Evolutionary conservation across 2,113 vertebrate species (phyloP).

Genomic region (Oncorhynchus clarkii): DNA sequence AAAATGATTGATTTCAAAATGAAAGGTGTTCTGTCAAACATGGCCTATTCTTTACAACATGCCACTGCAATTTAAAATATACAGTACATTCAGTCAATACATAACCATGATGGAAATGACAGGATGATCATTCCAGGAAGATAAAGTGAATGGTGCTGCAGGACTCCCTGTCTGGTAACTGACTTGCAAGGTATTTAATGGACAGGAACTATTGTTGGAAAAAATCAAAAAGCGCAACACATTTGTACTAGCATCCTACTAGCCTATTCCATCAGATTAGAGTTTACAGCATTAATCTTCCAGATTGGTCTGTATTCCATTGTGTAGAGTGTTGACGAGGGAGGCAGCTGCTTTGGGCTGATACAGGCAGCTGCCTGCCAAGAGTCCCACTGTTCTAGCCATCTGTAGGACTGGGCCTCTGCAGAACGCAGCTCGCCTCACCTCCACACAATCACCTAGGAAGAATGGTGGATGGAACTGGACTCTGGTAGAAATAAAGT

Average conservation of each 20-base stretch:
- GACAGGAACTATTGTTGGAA: conserved; percentile 2
- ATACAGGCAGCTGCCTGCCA: conserved; percentile 53
- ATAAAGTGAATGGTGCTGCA: neutral
- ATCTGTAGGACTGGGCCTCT: conserved; percentile 53
- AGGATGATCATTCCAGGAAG: conserved; percentile 5
- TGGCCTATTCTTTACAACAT: too few relatives aligned
- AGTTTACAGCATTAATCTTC: conserved; percentile 5
- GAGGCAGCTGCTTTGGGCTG: conserved; percentile 39
- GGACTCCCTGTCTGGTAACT: conserved; percentile 16
- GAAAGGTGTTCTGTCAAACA: too few relatives aligned
- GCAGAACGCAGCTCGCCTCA: conserved; percentile 32
- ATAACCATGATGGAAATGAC: conserved; percentile 1
- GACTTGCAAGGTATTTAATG: conserved; percentile 17
- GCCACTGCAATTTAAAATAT: neutral
- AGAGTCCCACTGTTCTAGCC: conserved; percentile 51
- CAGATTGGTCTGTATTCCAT: conserved; percentile 10
- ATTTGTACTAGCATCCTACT: neutral
- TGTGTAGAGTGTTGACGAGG: conserved; percentile 14
- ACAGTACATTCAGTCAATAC: neutral
- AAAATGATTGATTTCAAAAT: too few relatives aligned
- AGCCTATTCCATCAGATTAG: conserved; percentile 1
- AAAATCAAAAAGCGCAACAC: conserved; percentile 4
- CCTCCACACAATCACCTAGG: conserved; percentile 29
- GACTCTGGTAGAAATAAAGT: neutral
- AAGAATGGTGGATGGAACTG: conserved; percentile 10